Evolutionary conservation across 2,797 vertebrate genomes (phyloP).

Genomic region (Cirrhinus molitorella): DNA sequence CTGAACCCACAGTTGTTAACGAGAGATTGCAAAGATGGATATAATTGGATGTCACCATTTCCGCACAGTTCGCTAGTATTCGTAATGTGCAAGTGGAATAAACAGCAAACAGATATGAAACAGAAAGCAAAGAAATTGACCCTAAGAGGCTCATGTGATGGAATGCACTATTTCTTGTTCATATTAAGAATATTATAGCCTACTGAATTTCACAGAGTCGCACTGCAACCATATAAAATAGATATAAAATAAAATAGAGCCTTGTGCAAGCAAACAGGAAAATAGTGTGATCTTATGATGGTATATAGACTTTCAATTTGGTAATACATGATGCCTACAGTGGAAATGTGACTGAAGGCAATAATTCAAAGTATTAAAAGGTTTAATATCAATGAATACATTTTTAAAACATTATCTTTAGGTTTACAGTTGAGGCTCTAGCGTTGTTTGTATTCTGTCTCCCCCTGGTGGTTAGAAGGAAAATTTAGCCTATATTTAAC

Average conservation of each 20-base stretch:
- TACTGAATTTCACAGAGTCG: neutral
- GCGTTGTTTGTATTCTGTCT: constrained; percentile 46
- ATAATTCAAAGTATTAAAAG: neutral
- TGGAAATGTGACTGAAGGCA: neutral
- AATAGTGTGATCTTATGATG: neutral
- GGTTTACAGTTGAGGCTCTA: neutral
- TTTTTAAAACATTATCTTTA: neutral
- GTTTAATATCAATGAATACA: neutral
- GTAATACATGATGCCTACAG: neutral
- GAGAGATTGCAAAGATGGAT: constrained; percentile 86
- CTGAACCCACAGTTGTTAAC: constrained; percentile 89
- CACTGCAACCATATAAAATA: neutral
- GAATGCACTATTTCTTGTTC: neutral
- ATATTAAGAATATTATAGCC: neutral
- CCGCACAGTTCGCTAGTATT: constrained; percentile 73
- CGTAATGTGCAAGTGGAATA: constrained; percentile 74
- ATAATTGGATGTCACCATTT: constrained; percentile 83
- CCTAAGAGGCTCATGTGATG: no score
- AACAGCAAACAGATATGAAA: constrained; percentile 50
- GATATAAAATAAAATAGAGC: neutral
- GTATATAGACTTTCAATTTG: neutral
- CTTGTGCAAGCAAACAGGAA: neutral
- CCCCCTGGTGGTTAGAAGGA: constrained; percentile 42
- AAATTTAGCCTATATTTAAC: neutral
- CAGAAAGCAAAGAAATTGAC: constrained; percentile 37